Evolutionary conservation across 2,888 invertebrate species (phyloP), one percentile per base, ranked within the genome.

Genomic region (Nymphalis polychloros): DNA sequence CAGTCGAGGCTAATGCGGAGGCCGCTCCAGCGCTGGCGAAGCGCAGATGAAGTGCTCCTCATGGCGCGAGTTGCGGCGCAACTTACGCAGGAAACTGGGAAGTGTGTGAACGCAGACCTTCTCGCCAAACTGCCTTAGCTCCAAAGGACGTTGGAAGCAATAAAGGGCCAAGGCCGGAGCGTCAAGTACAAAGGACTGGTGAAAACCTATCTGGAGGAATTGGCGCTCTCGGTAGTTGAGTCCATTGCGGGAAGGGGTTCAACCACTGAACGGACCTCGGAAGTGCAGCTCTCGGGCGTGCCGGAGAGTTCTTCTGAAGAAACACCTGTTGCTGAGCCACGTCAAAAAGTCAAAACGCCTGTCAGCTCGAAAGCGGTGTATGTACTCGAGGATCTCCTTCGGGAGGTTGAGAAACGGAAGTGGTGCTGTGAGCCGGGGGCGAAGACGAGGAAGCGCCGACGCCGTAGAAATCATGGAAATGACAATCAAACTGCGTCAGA

Each of bases 31-130:
- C 50, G 13, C 46, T 46, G 70, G 73, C 70, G 67, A 73, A 75
- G 70, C 72, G 72, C 19, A 68, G 72, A 63, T 73, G 73, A 75
- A 23, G 41, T 74, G 5, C 65, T 60, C 10, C 64, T 73, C 27
- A 23, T 74, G 48, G 73, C 74, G 52, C 20, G 65, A 0, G 64
- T 73, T 13, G 74, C 74, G 64, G 74, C 73, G 48, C 72, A 67
- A 53, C 59, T 75, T 4, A 57, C 52, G 10, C n/a, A 8, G 13
- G 69, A 65, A 19, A 60, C 35, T 8, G 71, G 62, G 19, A 67
- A 19, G 49, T 70, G 68, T 20, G 7, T 47, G 20, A 71, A 72
- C 20, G 59, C 20, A 50, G 66, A 69, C 49, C 49, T 72, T 53
- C 35, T 69, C 13, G 46, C 50, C 49, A 47, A 63, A 55, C 31